Conservation (phyloP, 2,888 invertebrate species). For the Polyommatus icarus region DNA sequence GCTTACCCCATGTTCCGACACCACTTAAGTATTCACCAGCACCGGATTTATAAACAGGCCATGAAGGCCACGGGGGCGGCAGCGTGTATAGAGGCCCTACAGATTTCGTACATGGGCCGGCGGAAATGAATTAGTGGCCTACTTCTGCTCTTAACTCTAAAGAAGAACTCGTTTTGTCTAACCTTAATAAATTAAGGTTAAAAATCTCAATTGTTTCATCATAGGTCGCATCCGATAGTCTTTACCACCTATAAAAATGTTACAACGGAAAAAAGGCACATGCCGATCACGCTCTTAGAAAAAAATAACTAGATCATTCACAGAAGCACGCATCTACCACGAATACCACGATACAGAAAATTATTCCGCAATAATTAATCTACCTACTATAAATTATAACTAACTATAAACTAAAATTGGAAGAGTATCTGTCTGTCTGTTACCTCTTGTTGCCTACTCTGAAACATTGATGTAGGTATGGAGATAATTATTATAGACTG, state of each 20-base stretch:
- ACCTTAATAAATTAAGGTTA: background rate
- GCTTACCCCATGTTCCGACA: too few species aligned
- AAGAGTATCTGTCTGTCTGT: too few species aligned
- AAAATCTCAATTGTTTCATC: background rate
- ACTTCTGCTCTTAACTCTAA: too few species aligned
- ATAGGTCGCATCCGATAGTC: background rate
- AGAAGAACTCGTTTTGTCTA: background rate
- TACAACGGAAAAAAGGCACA: slow-evolving; percentile 1
- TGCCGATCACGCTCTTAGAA: background rate
- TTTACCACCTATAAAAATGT: background rate
- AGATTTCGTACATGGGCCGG: too few species aligned
- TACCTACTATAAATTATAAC: background rate
- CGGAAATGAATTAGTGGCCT: too few species aligned
- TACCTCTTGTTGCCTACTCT: too few species aligned
- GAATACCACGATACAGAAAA: background rate
- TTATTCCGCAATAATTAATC: background rate
- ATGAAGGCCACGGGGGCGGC: too few species aligned
- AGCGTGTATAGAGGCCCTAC: too few species aligned
- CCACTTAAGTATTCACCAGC: too few species aligned
- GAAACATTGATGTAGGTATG: too few species aligned
- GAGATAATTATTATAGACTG: too few species aligned
- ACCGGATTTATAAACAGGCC: too few species aligned
- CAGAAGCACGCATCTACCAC: background rate
- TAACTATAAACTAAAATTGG: background rate
- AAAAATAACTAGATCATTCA: background rate